A percentile compares a stretch with the other conserved stretches of the same genome.
These are phyloP conservation scores for Cygnus buccinator DNA, from an alignment of 2,113 vertebrate species.

Conservation along the genomic window DNA sequence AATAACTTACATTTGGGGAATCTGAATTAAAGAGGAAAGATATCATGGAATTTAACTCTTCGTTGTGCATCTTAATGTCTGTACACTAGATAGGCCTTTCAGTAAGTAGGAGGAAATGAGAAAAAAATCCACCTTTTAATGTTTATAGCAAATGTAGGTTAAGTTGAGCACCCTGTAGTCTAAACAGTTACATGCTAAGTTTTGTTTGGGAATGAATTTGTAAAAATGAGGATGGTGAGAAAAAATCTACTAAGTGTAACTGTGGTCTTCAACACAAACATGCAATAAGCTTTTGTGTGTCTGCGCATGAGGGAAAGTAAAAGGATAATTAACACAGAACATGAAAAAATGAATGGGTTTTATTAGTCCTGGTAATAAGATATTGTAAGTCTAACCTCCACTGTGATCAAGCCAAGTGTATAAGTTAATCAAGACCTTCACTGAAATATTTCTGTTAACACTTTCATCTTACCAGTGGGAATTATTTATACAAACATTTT, in stretches of 20 bases:
- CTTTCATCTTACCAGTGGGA: slow-evolving; percentile 48
- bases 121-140: background rate
- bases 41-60: background rate
- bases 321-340: slow-evolving; percentile 37
- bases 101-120: background rate
- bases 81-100: background rate
- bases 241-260: slow-evolving; percentile 31
- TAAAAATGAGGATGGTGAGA: background rate
- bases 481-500: slow-evolving; percentile 66
- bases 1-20: background rate
- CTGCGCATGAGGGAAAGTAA: slow-evolving; percentile 40
- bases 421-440: slow-evolving; percentile 57
- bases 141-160: background rate
- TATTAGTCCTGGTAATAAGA: slow-evolving; percentile 37
- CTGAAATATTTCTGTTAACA: slow-evolving; percentile 66
- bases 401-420: slow-evolving; percentile 14
- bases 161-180: background rate
- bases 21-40: background rate
- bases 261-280: background rate
- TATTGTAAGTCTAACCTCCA: slow-evolving; percentile 14
- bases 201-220: slow-evolving; percentile 27
- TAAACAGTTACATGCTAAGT: background rate
- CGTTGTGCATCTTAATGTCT: background rate
- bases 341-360: slow-evolving; percentile 35
- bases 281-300: background rate